phyloP scores from a whole-genome alignment of 2,113 vertebrate species.

The Hypocryptadius cinnamomeus region DNA sequence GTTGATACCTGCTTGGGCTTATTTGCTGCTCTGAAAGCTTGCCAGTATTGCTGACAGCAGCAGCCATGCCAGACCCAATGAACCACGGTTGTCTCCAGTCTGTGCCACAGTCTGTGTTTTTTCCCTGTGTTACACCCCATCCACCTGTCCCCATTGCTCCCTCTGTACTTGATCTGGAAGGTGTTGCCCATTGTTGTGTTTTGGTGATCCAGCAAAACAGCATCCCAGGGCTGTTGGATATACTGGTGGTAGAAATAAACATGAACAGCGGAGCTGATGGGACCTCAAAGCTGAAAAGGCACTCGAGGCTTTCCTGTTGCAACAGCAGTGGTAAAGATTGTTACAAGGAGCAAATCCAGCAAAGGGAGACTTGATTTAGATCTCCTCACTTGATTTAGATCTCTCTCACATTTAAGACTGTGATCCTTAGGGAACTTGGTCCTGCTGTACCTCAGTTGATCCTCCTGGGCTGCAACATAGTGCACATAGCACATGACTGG shows the following conservation, averaged over 20 bases:
- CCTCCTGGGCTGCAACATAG: neutral
- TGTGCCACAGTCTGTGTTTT: neutral
- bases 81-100: neutral
- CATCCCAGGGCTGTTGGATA: neutral
- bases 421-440: neutral
- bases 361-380: neutral
- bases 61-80: neutral
- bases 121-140: neutral
- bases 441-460: neutral
- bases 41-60: neutral
- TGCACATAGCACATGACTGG: fast-evolving
- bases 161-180: neutral
- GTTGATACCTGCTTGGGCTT: neutral
- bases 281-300: neutral
- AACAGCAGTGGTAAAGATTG: neutral
- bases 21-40: neutral
- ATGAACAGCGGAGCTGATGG: neutral
- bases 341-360: neutral
- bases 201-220: neutral
- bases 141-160: neutral
- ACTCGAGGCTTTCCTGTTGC: neutral
- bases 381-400: neutral
- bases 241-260: neutral
- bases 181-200: neutral
- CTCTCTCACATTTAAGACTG: neutral